Percentiles rank a stretch among this genome's conserved stretches.
phyloP scores from a whole-genome alignment of 2,113 vertebrate species.

The Xenopus laevis region DNA sequence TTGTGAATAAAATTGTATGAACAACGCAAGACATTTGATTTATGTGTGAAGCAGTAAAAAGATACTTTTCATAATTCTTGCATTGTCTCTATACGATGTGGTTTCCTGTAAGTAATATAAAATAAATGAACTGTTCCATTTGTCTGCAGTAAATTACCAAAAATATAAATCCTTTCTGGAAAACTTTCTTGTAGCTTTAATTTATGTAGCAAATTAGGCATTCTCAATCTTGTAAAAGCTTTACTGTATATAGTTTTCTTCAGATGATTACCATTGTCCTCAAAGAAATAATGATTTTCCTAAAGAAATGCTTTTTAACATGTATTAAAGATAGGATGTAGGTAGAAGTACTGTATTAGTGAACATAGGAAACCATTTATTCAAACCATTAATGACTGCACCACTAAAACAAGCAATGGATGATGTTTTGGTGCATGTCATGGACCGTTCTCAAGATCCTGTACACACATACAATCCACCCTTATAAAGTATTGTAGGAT shows the following conservation, averaged over 20 bases:
- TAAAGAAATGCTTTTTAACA: too few relatives aligned
- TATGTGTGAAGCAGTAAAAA: neutral
- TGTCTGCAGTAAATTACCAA: neutral
- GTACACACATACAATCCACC: too few relatives aligned
- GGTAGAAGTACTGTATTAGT: too few relatives aligned
- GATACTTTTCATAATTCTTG: neutral
- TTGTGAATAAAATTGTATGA: neutral
- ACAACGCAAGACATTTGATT: neutral
- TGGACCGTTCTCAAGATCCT: too few relatives aligned
- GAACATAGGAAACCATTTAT: too few relatives aligned
- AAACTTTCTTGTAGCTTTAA: neutral
- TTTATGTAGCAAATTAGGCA: neutral
- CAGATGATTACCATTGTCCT: too few relatives aligned
- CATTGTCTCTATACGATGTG: neutral
- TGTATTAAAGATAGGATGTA: too few relatives aligned
- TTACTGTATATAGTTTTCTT: neutral
- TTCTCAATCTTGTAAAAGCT: neutral
- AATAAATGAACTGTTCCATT: neutral
- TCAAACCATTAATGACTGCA: too few relatives aligned
- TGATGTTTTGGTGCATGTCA: too few relatives aligned
- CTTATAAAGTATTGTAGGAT: too few relatives aligned
- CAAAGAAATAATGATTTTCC: too few relatives aligned
- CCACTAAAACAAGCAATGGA: too few relatives aligned
- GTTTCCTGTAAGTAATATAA: constrained; percentile 6
- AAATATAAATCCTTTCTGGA: neutral